Evolutionary conservation across 2,888 invertebrate genomes (phyloP).

Genomic region (Tenthredo mesomela): DNA sequence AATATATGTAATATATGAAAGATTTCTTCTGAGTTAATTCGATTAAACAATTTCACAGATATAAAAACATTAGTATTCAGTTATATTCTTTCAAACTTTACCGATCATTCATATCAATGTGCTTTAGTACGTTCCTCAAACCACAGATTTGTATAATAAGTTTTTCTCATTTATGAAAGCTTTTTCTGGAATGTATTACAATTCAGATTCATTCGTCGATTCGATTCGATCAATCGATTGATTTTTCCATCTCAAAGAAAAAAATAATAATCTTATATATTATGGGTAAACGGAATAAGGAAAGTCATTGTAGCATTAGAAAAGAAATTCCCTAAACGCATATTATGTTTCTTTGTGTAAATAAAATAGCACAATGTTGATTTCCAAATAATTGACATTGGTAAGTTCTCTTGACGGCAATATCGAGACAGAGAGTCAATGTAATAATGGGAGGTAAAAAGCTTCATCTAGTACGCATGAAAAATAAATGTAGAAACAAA

Average conservation of each 20-base stretch:
- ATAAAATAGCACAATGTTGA: not conserved
- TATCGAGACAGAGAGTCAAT: not conserved
- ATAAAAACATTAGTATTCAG: constrained; percentile 6
- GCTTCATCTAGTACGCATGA: not conserved
- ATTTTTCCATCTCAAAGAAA: not conserved
- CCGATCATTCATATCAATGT: not conserved
- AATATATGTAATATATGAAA: constrained; percentile 22
- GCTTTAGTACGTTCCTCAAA: not conserved
- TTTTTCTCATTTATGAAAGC: constrained; percentile 8
- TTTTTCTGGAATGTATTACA: constrained; percentile 39
- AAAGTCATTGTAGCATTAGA: not conserved
- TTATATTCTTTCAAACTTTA: not conserved
- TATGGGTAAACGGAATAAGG: not conserved
- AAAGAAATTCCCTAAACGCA: not conserved
- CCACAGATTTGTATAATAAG: not conserved
- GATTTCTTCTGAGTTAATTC: not conserved
- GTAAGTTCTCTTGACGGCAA: not conserved
- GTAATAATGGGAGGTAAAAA: not conserved
- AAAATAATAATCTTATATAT: constrained; percentile 19
- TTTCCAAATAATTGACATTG: constrained; percentile 27
- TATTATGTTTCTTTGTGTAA: not conserved
- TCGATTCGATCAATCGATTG: not conserved
- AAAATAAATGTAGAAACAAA: constrained; percentile 16
- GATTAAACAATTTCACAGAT: not conserved
- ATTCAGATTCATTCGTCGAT: constrained; percentile 5